phyloP scores from a whole-genome alignment of 2,797 vertebrate genomes.

The Enteromius unitaeniatus region DNA sequence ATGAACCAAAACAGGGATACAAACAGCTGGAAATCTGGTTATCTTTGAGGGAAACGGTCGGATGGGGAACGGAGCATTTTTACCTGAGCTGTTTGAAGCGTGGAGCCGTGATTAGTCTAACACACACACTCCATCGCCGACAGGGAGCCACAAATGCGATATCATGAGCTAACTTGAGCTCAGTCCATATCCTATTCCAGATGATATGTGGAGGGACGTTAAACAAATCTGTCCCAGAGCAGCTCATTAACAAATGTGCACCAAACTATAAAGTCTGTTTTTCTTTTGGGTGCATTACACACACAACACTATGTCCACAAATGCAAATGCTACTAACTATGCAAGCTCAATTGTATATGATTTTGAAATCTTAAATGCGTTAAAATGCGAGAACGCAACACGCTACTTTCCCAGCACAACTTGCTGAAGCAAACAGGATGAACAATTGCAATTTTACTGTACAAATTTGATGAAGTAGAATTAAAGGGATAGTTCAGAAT shows the following conservation, averaged over 20 bases:
- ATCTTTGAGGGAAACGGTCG: slow-evolving; percentile 36
- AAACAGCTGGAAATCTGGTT: slow-evolving; percentile 51
- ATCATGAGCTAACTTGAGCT: slow-evolving; percentile 47
- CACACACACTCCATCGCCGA: slow-evolving; percentile 24
- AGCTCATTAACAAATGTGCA: slow-evolving; percentile 30
- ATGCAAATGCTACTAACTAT: background rate
- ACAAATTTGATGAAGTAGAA: background rate
- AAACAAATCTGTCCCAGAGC: slow-evolving; percentile 30
- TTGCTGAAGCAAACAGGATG: background rate
- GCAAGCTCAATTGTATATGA: background rate
- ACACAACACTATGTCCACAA: background rate
- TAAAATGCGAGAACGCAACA: background rate
- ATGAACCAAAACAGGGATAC: slow-evolving; percentile 30
- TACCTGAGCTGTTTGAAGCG: slow-evolving; percentile 31
- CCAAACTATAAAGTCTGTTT: slow-evolving; percentile 12
- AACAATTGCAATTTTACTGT: background rate
- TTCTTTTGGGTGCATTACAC: background rate
- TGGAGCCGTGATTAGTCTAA: slow-evolving; percentile 38
- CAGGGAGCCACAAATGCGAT: slow-evolving; percentile 34
- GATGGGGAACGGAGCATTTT: slow-evolving; percentile 13
- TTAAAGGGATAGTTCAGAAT: background rate
- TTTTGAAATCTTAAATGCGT: background rate
- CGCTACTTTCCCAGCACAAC: no score
- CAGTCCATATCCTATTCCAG: slow-evolving; percentile 35
- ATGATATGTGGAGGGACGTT: slow-evolving; percentile 20